Conservation (phyloP, 2,888 invertebrate species). For the Drosophila birchii region DNA sequence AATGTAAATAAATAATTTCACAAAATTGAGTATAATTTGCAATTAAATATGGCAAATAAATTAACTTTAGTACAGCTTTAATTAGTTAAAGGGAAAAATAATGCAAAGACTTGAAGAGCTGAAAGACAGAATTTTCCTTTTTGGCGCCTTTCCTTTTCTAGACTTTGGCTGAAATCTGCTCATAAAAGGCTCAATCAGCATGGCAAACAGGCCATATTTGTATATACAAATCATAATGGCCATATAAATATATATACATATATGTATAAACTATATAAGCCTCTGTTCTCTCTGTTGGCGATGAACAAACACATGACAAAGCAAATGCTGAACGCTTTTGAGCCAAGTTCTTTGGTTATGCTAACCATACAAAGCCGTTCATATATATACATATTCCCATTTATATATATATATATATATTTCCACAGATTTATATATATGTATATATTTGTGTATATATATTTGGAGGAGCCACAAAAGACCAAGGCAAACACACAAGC, state of each 20-base stretch:
- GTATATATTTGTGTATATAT: slow-evolving; percentile 23
- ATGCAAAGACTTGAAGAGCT: no score
- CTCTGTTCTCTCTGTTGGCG: slow-evolving; percentile 7
- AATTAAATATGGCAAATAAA: slow-evolving; percentile 4
- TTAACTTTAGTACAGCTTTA: not conserved
- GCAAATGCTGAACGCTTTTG: slow-evolving; percentile 64
- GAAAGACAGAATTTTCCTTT: slow-evolving; percentile 16
- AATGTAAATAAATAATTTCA: slow-evolving; percentile 18
- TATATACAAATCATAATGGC: slow-evolving; percentile 63
- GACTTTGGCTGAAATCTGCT: slow-evolving; percentile 2
- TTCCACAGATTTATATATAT: slow-evolving; percentile 35
- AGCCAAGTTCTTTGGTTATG: slow-evolving; percentile 55
- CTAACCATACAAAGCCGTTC: slow-evolving; percentile 59
- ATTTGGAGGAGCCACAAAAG: slow-evolving; percentile 48
- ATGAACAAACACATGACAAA: slow-evolving; percentile 64
- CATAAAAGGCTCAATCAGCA: slow-evolving; percentile 71
- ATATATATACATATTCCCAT: slow-evolving; percentile 14
- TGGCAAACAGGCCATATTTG: slow-evolving; percentile 70
- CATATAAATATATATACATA: slow-evolving; percentile 31
- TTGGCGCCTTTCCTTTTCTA: slow-evolving; percentile 31
- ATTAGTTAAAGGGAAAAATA: slow-evolving; percentile 16
- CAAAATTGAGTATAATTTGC: slow-evolving; percentile 9
- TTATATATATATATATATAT: slow-evolving; percentile 31
- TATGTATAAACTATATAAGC: slow-evolving; percentile 11
- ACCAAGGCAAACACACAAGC: slow-evolving; percentile 61